These are phyloP conservation scores for Trissoscelio sp. DNA, from an alignment of 2,888 invertebrate species.

Conservation along the genomic window DNA sequence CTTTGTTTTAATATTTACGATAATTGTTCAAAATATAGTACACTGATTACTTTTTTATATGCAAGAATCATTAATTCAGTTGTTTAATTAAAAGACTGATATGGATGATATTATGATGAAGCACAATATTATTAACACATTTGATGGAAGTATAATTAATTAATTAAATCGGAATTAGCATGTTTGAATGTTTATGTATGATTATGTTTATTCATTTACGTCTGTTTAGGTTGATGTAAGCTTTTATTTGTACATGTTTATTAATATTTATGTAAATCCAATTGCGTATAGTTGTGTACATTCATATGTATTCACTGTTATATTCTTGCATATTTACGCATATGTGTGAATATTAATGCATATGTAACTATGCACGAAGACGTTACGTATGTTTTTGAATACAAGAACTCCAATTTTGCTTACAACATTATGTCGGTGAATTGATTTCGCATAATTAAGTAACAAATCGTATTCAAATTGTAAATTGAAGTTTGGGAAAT, in stretches of 20 bases:
- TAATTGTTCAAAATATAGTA: too few relatives aligned
- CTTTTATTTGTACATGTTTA: slow-evolving; percentile 36
- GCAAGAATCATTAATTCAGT: slow-evolving; percentile 18
- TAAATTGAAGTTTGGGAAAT: too few relatives aligned
- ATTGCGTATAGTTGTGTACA: slow-evolving; percentile 14
- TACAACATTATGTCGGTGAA: not conserved
- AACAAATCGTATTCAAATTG: too few relatives aligned
- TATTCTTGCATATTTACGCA: slow-evolving; percentile 36
- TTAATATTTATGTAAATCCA: slow-evolving; percentile 30
- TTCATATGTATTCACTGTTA: slow-evolving; percentile 28
- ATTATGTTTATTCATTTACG: slow-evolving; percentile 31
- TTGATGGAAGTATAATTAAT: slow-evolving; percentile 29
- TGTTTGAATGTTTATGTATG: slow-evolving; percentile 16
- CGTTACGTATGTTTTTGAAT: not conserved
- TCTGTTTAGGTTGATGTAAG: slow-evolving; percentile 25
- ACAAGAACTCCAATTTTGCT: slow-evolving; percentile 7
- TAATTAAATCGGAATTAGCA: slow-evolving; percentile 39
- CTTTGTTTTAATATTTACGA: not conserved
- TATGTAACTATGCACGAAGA: slow-evolving; percentile 16
- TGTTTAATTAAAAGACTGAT: not conserved
- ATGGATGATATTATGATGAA: not conserved
- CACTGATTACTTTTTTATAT: too few relatives aligned
- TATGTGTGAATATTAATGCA: slow-evolving; percentile 28
- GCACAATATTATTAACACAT: slow-evolving; percentile 11
- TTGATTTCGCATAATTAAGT: not conserved